Base-by-base conservation (phyloP, 2,113 vertebrate species). In the Elephas maximus region DNA sequence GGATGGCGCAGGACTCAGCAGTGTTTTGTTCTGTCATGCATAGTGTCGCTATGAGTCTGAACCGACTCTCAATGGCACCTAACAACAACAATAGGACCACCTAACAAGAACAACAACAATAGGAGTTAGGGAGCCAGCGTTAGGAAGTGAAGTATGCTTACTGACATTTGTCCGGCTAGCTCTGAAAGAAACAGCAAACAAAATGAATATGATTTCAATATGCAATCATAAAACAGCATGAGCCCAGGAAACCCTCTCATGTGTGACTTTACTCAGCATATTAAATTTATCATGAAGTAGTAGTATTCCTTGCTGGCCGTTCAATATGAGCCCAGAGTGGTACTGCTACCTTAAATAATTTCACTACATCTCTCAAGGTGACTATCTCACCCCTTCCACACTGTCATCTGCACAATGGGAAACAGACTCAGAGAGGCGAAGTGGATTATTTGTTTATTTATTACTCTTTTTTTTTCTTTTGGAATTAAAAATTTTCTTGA, bases 401-500 rank as follows among this genome's bases (percentile, higher is more conserved):
- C 23, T 17, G 23, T n/a, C 57, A 51, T 79, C 26, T 73, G 21
- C 57, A 71, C 8, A 48, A 6, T 77, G 71, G 62, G 63, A 93
- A 92, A 76, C 28, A 74, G 28, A 41, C 24, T 60, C 41, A 84
- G 15, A 77, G 33, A 62, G 6, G 11, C 51, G 23, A 51, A 85
- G 67, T 41, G 24, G 74, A 41, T 74, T 69, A 8, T 62, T n/a
- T 85, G 11, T 69, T 88, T 82, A 28, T 33, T 53, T 81, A 24
- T 9, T 91, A 18, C 71, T 41, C 15, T 10, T 48, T 57, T 62
- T 62, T 33, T 89, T 62, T 8, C 21, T 63, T 88, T 95, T 41
- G 6, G 30, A 85, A 44, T 73, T 12, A 96, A 88, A 88, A 8
- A 65, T 71, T 93, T 91, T 44, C 18, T 83, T 92, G 71, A n/a